Percentiles rank a stretch among this genome's conserved stretches.
These are phyloP conservation scores for Cherax destructor DNA, from an alignment of 1,140 invertebrate genomes.

Conservation along the genomic window DNA sequence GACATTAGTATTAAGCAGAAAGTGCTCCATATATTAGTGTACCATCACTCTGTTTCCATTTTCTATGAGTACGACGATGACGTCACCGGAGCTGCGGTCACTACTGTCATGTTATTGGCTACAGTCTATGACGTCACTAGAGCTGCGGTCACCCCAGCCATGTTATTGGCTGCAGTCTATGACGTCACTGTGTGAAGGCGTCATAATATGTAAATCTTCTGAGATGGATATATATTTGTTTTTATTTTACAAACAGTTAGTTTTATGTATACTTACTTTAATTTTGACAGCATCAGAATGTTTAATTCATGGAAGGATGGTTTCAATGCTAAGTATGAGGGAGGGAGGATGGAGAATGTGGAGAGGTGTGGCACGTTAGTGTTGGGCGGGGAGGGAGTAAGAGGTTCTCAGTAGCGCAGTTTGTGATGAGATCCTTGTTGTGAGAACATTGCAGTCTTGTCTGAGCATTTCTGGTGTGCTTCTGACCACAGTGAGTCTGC, in stretches of 20 bases:
- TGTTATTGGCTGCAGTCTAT: not conserved
- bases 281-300: not conserved
- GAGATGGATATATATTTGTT: no score
- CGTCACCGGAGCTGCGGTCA: no score
- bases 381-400: not conserved
- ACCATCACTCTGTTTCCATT: not conserved
- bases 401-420: not conserved
- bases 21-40: not conserved
- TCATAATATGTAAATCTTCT: not conserved
- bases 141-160: not conserved
- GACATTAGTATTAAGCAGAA: not conserved
- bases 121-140: slow-evolving; percentile 1
- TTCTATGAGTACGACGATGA: not conserved
- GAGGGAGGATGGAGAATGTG: not conserved
- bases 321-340: not conserved
- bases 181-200: not conserved
- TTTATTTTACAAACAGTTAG: not conserved
- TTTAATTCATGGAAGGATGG: not conserved
- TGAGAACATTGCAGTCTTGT: not conserved
- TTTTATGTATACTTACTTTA: not conserved
- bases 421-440: slow-evolving; percentile 10
- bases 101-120: not conserved
- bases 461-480: not conserved
- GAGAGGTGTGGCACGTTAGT: not conserved
- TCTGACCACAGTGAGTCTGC: not conserved